phyloP scores from a whole-genome alignment of 2,888 invertebrate genomes.

The Xestoiulus laeticollis region DNA sequence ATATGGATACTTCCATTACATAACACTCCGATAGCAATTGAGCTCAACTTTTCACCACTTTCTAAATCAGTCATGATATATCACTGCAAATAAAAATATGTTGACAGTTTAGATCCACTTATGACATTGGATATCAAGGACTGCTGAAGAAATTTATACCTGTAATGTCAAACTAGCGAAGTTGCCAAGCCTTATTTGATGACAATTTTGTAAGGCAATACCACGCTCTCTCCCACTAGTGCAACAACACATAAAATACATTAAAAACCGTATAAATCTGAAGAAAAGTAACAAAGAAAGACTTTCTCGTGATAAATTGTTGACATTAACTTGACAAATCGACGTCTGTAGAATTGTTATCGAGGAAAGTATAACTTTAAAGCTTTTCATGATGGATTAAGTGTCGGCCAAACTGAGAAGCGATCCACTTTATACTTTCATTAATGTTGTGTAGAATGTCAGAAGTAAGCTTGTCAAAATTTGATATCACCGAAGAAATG shows the following conservation, averaged over 20 bases:
- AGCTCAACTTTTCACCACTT: neutral
- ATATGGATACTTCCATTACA: conserved; percentile 5
- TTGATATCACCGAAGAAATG: conserved; percentile 3
- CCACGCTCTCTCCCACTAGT: neutral
- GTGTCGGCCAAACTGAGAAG: conserved; percentile 42
- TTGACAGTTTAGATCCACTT: conserved; percentile 45
- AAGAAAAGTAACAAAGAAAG: conserved; percentile 36
- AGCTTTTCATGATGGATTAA: conserved; percentile 49
- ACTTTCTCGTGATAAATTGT: conserved; percentile 33
- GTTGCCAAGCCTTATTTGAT: conserved; percentile 23
- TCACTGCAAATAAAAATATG: conserved; percentile 42
- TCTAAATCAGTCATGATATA: conserved; percentile 39
- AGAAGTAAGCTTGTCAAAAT: conserved; percentile 39
- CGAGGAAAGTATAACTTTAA: conserved; percentile 43
- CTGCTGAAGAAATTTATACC: conserved; percentile 43
- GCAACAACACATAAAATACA: conserved; percentile 17
- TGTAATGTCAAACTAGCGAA: conserved; percentile 43
- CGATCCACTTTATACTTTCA: conserved; percentile 43
- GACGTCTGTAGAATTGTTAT: conserved; percentile 40
- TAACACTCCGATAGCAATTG: neutral
- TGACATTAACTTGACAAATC: conserved; percentile 41
- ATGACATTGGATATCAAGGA: conserved; percentile 45
- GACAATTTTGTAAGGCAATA: conserved; percentile 47
- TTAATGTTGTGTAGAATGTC: conserved; percentile 41
- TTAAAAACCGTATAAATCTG: conserved; percentile 42